phyloP scores from a whole-genome alignment of 1,140 invertebrate species.

The Cotesia glomerata region DNA sequence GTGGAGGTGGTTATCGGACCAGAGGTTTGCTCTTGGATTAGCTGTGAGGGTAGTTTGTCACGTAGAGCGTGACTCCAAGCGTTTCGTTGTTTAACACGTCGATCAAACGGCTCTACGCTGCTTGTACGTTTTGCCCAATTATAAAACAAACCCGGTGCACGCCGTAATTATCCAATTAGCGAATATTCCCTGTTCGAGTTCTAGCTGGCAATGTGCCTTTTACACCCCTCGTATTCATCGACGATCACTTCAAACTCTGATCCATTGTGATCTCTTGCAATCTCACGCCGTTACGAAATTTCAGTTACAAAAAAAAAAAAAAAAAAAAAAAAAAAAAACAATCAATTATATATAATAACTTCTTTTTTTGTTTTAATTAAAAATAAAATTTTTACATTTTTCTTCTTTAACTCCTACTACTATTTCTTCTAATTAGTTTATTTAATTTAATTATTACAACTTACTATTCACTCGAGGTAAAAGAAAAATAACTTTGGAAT shows the following conservation, averaged over 20 bases:
- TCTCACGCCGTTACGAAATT: slow-evolving; percentile 7
- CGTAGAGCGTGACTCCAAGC: slow-evolving; percentile 61
- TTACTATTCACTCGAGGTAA: neutral
- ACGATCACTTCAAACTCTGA: slow-evolving; percentile 1
- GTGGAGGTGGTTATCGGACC: slow-evolving; percentile 25
- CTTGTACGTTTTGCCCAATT: slow-evolving; percentile 59
- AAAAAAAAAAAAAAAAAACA: neutral
- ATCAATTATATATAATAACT: neutral
- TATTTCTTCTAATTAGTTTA: no score
- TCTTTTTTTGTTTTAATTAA: neutral
- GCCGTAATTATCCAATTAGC: slow-evolving; percentile 65
- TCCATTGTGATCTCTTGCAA: slow-evolving; percentile 14
- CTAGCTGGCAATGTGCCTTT: slow-evolving; percentile 28
- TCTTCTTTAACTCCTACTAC: neutral
- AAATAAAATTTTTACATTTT: neutral
- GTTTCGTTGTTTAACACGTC: slow-evolving; percentile 63
- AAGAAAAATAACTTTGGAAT: neutral
- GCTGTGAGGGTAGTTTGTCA: slow-evolving; percentile 61
- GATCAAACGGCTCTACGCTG: slow-evolving; percentile 36
- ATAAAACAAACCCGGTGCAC: slow-evolving; percentile 62
- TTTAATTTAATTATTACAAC: neutral
- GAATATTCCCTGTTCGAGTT: slow-evolving; percentile 44
- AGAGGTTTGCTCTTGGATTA: slow-evolving; percentile 47
- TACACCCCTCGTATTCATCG: slow-evolving; percentile 10
- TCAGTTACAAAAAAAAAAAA: neutral